phyloP scores from a whole-genome alignment of 2,797 vertebrate species.

The Champsocephalus gunnari region DNA sequence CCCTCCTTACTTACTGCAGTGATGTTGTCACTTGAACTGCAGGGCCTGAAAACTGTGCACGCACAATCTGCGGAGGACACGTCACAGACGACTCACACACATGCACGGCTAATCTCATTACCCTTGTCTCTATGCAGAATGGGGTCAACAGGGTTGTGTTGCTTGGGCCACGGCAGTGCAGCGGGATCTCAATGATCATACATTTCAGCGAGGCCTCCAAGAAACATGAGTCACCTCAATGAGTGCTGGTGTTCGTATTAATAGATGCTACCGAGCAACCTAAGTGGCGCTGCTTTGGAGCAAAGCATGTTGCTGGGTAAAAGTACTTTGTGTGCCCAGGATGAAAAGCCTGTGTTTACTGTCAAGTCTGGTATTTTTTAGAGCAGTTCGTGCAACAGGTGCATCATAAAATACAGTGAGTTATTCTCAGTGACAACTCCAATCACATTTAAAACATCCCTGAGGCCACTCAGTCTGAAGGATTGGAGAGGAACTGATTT shows the following conservation, averaged over 20 bases:
- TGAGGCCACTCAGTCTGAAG: conserved; percentile 36
- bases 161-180: conserved; percentile 36
- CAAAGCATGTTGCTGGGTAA: conserved; percentile 58
- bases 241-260: conserved; percentile 54
- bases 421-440: conserved; percentile 61
- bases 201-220: conserved; percentile 39
- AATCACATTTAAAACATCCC: conserved; percentile 58
- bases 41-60: conserved; percentile 58
- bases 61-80: conserved; percentile 70
- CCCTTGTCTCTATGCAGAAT: conserved; percentile 74
- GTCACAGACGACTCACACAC: conserved; percentile 77
- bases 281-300: conserved; percentile 20
- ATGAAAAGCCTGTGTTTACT: conserved; percentile 55
- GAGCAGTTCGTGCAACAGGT: conserved; percentile 68
- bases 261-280: conserved; percentile 56
- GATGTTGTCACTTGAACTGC: conserved; percentile 79
- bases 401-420: conserved; percentile 54
- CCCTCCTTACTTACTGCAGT: conserved; percentile 67
- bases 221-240: conserved; percentile 64
- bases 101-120: conserved; percentile 80
- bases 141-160: conserved; percentile 72
- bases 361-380: conserved; percentile 60
- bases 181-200: conserved; percentile 48
- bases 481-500: conserved; percentile 48
- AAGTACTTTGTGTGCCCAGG: conserved; percentile 45